Evolutionary conservation across 2,797 vertebrate species (phyloP), one percentile per base, ranked within the genome.

Genomic region (Somateria mollissima): DNA sequence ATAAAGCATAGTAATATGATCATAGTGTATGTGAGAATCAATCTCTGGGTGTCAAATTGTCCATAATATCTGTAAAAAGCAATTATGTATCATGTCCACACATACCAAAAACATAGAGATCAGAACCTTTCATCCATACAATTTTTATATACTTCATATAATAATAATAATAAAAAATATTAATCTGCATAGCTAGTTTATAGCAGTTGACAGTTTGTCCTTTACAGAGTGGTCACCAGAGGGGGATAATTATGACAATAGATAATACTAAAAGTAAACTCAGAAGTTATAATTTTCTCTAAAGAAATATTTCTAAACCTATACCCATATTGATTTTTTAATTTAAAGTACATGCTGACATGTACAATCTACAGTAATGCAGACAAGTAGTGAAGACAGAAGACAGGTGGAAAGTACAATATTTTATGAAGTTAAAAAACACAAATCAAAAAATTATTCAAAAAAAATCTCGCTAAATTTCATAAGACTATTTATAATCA

Each of bases 31-130:
- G 18, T 65, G 2, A 93, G 53, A 87, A 49, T 58, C 39, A 82
- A 10, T 24, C 3, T 77, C 62, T 77, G 61, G 74, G 51, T 86
- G 47, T 77, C 10, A 82, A 71, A 83, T 36, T 60, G 25, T 11
- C 14, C 25, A 15, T 19, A 13, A 14, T 56, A 25, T 11, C 24
- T 15, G 10, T 21, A 57, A 65, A 85, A 62, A 24, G 74, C 8
- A 64, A n/a, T 76, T 81, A 51, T 0, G 1, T 51, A 60, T 47
- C 34, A 54, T 39, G 28, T 32, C 58, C 5, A 66, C 0, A 3
- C 39, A 71, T 58, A 9, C 4, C 16, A 61, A 73, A 93, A 82
- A 2, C 28, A 51, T 34, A 34, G 11, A 54, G 20, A 43, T 34
- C 7, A 56, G 62, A 92, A 67, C 2, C 0, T 45, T 84, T 92